Conservation (phyloP, 1,140 invertebrate genomes). For the Lepidurus apus region DNA sequence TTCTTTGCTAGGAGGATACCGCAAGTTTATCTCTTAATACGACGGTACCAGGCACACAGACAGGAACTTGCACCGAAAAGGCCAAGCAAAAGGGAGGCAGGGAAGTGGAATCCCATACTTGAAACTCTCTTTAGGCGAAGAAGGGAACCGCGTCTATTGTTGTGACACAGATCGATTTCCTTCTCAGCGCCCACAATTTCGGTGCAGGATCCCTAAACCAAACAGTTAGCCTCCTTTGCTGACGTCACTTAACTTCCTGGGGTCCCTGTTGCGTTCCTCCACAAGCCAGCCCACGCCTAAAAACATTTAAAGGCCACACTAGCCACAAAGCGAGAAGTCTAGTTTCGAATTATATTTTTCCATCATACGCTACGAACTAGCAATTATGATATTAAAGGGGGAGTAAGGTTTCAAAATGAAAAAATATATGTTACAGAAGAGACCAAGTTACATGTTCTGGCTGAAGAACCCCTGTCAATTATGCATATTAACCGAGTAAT, state of each 20-base stretch:
- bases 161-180: slow-evolving; percentile 21
- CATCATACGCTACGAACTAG: too few species aligned
- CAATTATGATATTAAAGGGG: too few species aligned
- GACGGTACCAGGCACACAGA: background rate
- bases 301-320: background rate
- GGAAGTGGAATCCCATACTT: slow-evolving; percentile 2
- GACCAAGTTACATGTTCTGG: too few species aligned
- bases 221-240: slow-evolving; percentile 4
- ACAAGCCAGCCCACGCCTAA: background rate
- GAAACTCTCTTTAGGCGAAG: background rate
- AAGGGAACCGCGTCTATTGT: slow-evolving; percentile 2
- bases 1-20: slow-evolving; percentile 7
- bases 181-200: slow-evolving; percentile 19
- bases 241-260: background rate
- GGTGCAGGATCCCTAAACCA: slow-evolving; percentile 17
- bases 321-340: too few species aligned
- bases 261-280: background rate
- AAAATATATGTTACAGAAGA: too few species aligned
- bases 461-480: too few species aligned
- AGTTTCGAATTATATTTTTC: too few species aligned
- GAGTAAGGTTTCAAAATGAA: too few species aligned
- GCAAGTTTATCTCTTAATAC: slow-evolving; percentile 11
- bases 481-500: too few species aligned
- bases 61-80: background rate
- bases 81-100: background rate